Evolutionary conservation across 2,113 vertebrate species (phyloP).

Genomic region (Plotosus lineatus): DNA sequence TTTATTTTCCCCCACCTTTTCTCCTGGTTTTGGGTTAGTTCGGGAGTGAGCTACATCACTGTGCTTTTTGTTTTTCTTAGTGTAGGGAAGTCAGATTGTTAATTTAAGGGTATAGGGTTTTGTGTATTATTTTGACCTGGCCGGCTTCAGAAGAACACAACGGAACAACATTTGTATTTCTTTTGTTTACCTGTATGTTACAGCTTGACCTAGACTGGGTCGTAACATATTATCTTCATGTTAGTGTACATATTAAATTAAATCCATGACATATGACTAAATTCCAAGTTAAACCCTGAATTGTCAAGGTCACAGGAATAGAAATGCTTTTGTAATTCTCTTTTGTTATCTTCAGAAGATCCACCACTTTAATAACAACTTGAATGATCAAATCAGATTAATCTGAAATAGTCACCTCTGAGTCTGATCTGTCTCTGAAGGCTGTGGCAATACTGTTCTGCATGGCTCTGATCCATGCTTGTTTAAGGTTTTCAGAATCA

Average conservation of each 20-base stretch:
- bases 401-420: slow-evolving; percentile 28
- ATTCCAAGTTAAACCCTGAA: neutral
- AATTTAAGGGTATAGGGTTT: no score
- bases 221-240: neutral
- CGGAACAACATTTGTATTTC: no score
- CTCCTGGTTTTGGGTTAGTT: no score
- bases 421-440: slow-evolving; percentile 87
- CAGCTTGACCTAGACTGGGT: no score
- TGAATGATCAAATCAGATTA: neutral
- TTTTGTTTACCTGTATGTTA: no score
- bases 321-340: neutral
- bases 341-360: neutral
- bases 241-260: neutral
- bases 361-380: neutral
- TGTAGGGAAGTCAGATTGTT: no score
- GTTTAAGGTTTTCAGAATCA: slow-evolving; percentile 92
- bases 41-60: no score
- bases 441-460: slow-evolving; percentile 96
- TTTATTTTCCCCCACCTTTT: no score
- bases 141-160: no score
- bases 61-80: no score
- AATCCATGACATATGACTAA: neutral
- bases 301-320: neutral
- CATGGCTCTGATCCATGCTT: slow-evolving; percentile 95
- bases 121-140: no score